phyloP scores from a whole-genome alignment of 2,888 invertebrate species.

The Hanleya hanleyi region DNA sequence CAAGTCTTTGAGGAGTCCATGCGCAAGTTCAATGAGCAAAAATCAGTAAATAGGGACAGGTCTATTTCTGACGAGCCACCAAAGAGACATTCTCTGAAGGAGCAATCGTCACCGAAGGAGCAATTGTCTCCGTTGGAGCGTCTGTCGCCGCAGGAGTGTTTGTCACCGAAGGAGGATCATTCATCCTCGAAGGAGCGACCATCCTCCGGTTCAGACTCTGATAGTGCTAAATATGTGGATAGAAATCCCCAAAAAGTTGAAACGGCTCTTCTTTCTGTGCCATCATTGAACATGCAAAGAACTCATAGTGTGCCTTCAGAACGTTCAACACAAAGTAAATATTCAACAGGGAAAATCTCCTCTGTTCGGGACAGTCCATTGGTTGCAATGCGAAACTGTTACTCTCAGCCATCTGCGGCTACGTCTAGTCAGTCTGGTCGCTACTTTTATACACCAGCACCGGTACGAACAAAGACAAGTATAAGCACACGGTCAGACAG shows the following conservation, averaged over 20 bases:
- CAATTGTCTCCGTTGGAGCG: too few relatives aligned
- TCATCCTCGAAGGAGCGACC: background rate
- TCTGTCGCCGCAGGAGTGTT: background rate
- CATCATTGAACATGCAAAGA: background rate
- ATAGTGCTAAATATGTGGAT: background rate
- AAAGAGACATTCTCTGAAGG: background rate
- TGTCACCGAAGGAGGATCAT: background rate
- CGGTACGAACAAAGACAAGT: too few relatives aligned
- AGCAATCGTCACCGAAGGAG: background rate
- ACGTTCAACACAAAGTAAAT: too few relatives aligned
- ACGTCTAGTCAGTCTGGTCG: background rate
- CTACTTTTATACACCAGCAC: background rate
- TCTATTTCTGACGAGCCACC: background rate
- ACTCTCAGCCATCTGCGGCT: background rate
- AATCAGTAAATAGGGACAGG: background rate
- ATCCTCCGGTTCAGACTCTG: too few relatives aligned
- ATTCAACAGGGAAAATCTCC: background rate
- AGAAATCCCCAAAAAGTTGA: background rate
- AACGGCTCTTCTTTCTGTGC: background rate
- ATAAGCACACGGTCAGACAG: too few relatives aligned
- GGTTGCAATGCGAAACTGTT: background rate
- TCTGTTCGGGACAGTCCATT: conserved; percentile 1
- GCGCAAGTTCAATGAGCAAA: conserved; percentile 31
- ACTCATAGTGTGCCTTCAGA: background rate
- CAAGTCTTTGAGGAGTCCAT: conserved; percentile 63